Evolutionary conservation across 2,113 vertebrate genomes (phyloP), one percentile per base, ranked within the genome.

Genomic region (Hyperopisus bebe): DNA sequence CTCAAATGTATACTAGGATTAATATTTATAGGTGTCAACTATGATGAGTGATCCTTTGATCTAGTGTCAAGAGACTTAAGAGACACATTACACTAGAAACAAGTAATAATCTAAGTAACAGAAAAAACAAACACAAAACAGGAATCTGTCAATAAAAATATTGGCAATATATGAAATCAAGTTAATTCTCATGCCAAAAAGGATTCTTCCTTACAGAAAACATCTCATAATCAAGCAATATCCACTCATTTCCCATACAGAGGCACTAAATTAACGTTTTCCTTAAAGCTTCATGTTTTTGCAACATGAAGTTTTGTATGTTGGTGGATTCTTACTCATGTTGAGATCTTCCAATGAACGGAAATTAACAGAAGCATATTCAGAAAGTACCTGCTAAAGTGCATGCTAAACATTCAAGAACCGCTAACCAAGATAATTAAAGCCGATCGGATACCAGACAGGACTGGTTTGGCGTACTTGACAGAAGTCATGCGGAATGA

Each of bases 401-500:
- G 74, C 31, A 8, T 19, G 35, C 74, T 77, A 77, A 80, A 77
- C 70, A 77, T 77, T 77, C 70, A 47, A 46, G 80, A 83, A 46
- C 82, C 24, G 44, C 46, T n/a, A 84, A 84, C 82, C 82, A 84
- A 44, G n/a, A 80, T 42, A 42, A 42, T 80, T 42, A 42, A 80
- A 80, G 74, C 74, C 31, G 15, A 58, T 48, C 46, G 6, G 17
- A 24, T 47, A 8, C 19, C 47, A 2, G 74, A 35, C 74, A 47
- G 50, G n/a, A 21, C 55, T 8, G 27, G 17, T 21, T 53, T 27
- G 53, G 31, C n/a, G 21, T 53, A 83, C 39, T 84, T 82, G 90
- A 42, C 87, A 39, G 53, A n/a, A 31, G 77, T 88, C 89, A 90
- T 46, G 53, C 3, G n/a, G 39, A 77, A 77, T 90, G 90, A 90